phyloP scores from a whole-genome alignment of 2,113 vertebrate species.

The Gorsachius goisagi region DNA sequence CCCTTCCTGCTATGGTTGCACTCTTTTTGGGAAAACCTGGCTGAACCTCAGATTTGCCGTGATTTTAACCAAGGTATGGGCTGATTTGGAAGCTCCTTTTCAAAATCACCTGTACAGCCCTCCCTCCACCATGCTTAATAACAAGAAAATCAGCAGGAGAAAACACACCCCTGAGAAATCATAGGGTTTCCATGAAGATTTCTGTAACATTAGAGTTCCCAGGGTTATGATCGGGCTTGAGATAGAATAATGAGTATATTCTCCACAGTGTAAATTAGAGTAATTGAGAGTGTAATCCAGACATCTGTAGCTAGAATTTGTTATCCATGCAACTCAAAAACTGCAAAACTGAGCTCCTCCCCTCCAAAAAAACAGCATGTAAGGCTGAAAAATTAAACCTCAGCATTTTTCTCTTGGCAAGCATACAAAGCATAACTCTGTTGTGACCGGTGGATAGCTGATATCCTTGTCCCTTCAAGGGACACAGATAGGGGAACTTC shows the following conservation, averaged over 20 bases:
- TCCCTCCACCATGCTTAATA: not conserved
- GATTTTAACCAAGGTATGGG: not conserved
- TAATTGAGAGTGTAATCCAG: not conserved
- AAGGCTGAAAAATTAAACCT: not conserved
- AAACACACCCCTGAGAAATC: not conserved
- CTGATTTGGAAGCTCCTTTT: not conserved
- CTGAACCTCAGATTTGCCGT: not conserved
- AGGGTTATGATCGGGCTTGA: not conserved
- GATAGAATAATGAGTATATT: slow-evolving; percentile 19
- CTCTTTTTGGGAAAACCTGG: not conserved
- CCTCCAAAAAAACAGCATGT: not conserved
- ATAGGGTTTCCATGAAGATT: not conserved
- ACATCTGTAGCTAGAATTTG: not conserved
- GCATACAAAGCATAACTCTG: not conserved
- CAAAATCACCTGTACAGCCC: not conserved
- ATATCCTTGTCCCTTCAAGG: not conserved
- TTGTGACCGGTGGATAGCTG: not conserved
- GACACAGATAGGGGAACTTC: not conserved
- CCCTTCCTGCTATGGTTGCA: not conserved
- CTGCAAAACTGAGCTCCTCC: slow-evolving; percentile 28
- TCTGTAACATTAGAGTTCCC: not conserved
- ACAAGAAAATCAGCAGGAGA: not conserved
- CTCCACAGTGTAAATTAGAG: slow-evolving; percentile 17
- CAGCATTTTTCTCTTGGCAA: not conserved
- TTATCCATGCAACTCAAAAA: not conserved